Evolutionary conservation across 2,113 vertebrate genomes (phyloP).

Genomic region (Dasyurus viverrinus): DNA sequence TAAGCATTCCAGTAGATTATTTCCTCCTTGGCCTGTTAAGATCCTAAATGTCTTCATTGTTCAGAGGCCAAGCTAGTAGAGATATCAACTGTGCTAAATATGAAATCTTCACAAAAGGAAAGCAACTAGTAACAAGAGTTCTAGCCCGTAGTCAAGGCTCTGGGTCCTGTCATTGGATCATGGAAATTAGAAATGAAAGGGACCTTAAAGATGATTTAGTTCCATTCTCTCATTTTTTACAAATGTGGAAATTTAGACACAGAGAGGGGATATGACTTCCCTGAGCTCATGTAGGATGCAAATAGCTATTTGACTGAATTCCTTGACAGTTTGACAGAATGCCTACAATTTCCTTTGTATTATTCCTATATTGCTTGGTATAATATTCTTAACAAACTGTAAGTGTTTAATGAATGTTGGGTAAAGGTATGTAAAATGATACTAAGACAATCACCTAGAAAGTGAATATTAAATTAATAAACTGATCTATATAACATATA

Average conservation of each 20-base stretch:
- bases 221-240: not conserved
- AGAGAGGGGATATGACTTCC: not conserved
- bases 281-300: not conserved
- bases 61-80: not conserved
- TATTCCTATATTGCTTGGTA: not conserved
- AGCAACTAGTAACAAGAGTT: not conserved
- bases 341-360: not conserved
- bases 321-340: not conserved
- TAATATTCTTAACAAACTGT: not conserved
- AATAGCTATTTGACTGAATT: not conserved
- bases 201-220: not conserved
- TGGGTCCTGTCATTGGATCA: not conserved
- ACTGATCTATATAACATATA: not conserved
- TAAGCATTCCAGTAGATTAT: not conserved
- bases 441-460: not conserved
- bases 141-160: not conserved
- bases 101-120: not conserved
- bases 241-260: not conserved
- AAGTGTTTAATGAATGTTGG: not conserved
- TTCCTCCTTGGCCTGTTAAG: constrained; percentile 25
- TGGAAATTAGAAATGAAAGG: not conserved
- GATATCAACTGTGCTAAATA: not conserved
- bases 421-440: not conserved
- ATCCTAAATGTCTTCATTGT: constrained; percentile 43
- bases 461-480: constrained; percentile 29